Evolutionary conservation across 2,888 invertebrate species (phyloP), one percentile per base, ranked within the genome.

Genomic region (Mimas tiliae): DNA sequence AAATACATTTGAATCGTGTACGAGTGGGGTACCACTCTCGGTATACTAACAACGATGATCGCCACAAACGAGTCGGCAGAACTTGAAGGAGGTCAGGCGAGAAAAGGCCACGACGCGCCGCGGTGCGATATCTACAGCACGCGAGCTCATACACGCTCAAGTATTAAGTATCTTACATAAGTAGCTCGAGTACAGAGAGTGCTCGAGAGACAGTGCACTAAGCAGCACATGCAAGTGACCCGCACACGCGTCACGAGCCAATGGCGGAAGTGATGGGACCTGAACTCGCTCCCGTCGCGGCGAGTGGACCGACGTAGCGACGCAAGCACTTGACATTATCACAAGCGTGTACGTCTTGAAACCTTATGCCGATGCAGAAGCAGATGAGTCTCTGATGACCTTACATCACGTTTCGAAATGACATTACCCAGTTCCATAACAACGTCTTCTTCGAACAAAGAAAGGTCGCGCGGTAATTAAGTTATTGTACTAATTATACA

Each of bases 371-470:
- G 34, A 38, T 11, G 19, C 38, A 12, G 12, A 58, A 11, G 42
- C 58, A 58, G 58, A 58, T 12, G 42, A 38, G 42, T 12, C 58
- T 58, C 9, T 9, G 42, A 7, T 9, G 42, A 14, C 42, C 38
- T 53, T 34, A 58, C 38, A 19, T 38, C 16, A 19, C 42, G 12
- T 1, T 58, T 38, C 12, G n/a, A 19, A 42, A 42, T 58, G 58
- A 58, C 42, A 58, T 58, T 42, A 58, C 42, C 42, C 19, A 58
- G 58, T 42, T 42, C 19, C 19, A 58, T 42, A 38, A 12, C 58
- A 42, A 58, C 55, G 58, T 19, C 58, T 42, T 58, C 58, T 19
- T 19, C 12, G 58, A 58, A 58, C 55, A 55, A 55, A 33, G 55
- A 38, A 55, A 55, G 55, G 38, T 55, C 38, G 55, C 42, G 58